Evolutionary conservation across 2,888 invertebrate species (phyloP), one percentile per base, ranked within the genome.

Genomic region (Xanthostigma xanthostigma): DNA sequence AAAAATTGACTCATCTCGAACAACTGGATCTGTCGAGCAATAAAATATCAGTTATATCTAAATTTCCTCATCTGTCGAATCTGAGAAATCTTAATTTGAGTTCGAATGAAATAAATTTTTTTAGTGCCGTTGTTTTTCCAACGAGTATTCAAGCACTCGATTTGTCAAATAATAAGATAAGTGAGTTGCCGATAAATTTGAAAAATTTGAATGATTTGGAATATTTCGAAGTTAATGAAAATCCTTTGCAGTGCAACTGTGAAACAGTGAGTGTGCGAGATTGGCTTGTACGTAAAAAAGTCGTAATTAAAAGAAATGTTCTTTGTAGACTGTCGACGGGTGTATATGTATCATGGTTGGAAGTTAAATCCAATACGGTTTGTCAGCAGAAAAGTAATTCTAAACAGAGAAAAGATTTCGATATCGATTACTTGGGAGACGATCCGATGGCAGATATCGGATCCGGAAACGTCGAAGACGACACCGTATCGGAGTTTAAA

Each of bases 221-320:
- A 60, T 72, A 75, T 56, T 66, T 87, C 50, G 76, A 82, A 60
- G 59, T 87, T 50, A 71, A 74, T 45, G 78, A 78, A 41, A 87
- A 87, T 61, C 77, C 77, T 37, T 67, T 87, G 8, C 70, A 78
- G 56, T 87, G 86, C 64, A 75, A 79, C 34, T 86, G 85, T 60
- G 73, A 75, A 53, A 81, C 82, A 49, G 64, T 84, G 49, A 68
- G 73, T 53, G 70, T 75, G 44, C 74, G 83, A 53, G 78, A 84
- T 58, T 70, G 71, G 55, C 63, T 86, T 55, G 60, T 75, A 44
- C 63, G 70, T 51, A 69, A 69, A 50, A 69, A 71, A 50, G 70
- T 78, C 13, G 70, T 69, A 48, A 74, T 76, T 56, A 74, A 76
- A 60, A 64, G 66, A 54, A 70, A 76, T 0, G 64, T 68, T 54